These are phyloP conservation scores for Tachystola acroxantha DNA, from an alignment of 2,888 invertebrate genomes.

Conservation along the genomic window DNA sequence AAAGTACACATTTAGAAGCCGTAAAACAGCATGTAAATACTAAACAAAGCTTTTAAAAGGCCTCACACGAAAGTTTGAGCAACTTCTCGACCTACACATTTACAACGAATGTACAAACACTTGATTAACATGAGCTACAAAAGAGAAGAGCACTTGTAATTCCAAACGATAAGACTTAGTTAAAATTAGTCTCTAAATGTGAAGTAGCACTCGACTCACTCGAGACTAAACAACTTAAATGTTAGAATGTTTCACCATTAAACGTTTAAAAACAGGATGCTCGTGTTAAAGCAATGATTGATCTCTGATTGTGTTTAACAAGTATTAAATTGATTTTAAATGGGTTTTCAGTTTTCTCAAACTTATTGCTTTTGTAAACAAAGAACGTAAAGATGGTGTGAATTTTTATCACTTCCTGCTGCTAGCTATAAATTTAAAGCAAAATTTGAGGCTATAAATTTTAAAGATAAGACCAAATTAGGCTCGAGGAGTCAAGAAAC, in stretches of 20 bases:
- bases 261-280: constrained; percentile 3
- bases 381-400: no score
- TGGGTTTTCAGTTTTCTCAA: no score
- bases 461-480: no score
- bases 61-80: not conserved
- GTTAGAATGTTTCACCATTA: constrained; percentile 1
- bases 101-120: constrained; percentile 3
- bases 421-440: no score
- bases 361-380: no score
- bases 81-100: not conserved
- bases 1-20: no score
- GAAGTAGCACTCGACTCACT: constrained; percentile 5
- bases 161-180: constrained; percentile 4
- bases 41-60: not conserved
- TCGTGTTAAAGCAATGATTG: constrained; percentile 2
- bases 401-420: no score
- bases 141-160: constrained; percentile 2
- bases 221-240: constrained; percentile 11
- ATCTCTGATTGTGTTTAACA: not conserved
- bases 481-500: no score
- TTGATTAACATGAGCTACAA: constrained; percentile 2
- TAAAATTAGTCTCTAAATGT: constrained; percentile 10
- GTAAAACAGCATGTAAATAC: no score
- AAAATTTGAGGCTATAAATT: no score
- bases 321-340: constrained; percentile 1